Evolutionary conservation across 2,797 vertebrate genomes (phyloP).

Genomic region (Channa striata): DNA sequence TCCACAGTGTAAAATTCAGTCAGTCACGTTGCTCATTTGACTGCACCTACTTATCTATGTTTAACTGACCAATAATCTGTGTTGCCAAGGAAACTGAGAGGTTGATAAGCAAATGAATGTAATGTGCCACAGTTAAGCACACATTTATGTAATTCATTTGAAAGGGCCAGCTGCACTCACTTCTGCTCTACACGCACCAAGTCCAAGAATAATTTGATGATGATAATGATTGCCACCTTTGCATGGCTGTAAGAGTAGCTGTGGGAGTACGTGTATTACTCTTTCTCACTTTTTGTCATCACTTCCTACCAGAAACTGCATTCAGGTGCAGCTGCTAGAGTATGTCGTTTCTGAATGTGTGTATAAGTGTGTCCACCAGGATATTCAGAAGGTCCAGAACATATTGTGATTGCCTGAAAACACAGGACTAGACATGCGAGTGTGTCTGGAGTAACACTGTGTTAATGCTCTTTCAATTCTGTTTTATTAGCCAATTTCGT

Average conservation of each 20-base stretch:
- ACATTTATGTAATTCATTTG: conserved; percentile 70
- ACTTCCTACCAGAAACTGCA: conserved; percentile 68
- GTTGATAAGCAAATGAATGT: conserved; percentile 75
- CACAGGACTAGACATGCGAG: conserved; percentile 36
- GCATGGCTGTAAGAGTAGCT: conserved; percentile 29
- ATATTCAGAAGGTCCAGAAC: conserved; percentile 20
- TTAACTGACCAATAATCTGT: conserved; percentile 72
- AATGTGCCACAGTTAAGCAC: conserved; percentile 72
- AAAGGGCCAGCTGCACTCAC: conserved; percentile 57
- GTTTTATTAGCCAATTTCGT: conserved; percentile 40
- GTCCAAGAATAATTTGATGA: conserved; percentile 25
- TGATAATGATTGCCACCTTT: conserved; percentile 30
- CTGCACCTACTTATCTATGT: conserved; percentile 69
- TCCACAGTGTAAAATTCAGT: conserved; percentile 12
- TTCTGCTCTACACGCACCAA: conserved; percentile 38
- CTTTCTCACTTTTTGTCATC: conserved; percentile 62
- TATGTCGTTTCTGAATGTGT: conserved; percentile 25
- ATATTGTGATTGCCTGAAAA: conserved; percentile 23
- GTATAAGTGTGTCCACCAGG: conserved; percentile 22
- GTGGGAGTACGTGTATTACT: not conserved
- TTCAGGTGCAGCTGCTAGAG: conserved; percentile 55
- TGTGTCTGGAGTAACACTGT: conserved; percentile 21
- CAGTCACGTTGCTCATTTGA: conserved; percentile 48
- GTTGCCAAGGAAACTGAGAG: conserved; percentile 80
- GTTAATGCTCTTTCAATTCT: conserved; percentile 30